Percentiles rank a stretch among this genome's conserved stretches.
phyloP scores from a whole-genome alignment of 2,113 vertebrate species.

The Clarias gariepinus region DNA sequence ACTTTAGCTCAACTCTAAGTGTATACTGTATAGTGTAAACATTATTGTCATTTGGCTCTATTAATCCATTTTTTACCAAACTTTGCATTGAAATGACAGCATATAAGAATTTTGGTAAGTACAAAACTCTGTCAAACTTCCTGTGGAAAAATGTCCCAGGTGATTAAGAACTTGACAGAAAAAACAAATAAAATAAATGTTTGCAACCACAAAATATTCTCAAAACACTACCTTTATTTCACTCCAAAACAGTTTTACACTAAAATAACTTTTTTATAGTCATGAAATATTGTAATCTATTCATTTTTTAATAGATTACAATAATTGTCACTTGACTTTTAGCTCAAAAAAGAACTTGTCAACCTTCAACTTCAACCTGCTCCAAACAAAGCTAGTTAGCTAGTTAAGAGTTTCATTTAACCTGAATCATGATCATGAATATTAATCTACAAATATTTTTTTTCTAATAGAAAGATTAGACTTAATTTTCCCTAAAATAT shows the following conservation, averaged over 20 bases:
- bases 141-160: background rate
- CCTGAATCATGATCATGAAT: background rate
- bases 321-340: no score
- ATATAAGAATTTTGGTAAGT: background rate
- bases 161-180: background rate
- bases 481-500: background rate
- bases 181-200: background rate
- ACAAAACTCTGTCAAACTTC: background rate
- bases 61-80: background rate
- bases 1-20: no score
- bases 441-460: background rate
- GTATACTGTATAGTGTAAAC: background rate
- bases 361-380: background rate
- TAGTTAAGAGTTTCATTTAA: background rate
- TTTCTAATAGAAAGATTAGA: background rate
- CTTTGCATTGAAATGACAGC: background rate
- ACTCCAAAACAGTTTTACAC: background rate
- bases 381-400: background rate
- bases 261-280: no score
- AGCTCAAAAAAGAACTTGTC: no score
- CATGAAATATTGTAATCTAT: no score
- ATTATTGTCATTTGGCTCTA: background rate
- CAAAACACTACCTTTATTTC: background rate
- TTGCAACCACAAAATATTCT: background rate
- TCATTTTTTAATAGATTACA: no score